Base-by-base conservation (phyloP, 1,140 invertebrate species). In the Drosophila rhopaloa region DNA sequence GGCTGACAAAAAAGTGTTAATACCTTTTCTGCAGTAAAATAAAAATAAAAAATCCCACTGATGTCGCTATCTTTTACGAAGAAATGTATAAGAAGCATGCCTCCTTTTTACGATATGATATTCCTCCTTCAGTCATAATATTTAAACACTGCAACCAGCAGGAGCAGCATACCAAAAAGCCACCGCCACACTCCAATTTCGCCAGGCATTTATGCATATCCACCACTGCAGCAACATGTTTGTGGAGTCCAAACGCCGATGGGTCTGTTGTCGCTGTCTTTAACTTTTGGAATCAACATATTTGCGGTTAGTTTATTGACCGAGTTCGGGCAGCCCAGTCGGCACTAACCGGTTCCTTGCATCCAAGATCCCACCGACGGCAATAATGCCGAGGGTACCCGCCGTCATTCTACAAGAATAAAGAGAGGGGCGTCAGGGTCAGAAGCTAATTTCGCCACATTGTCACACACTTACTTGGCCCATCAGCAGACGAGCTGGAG, bases 251-350 rank as follows among this genome's bases (percentile, higher is more conserved):
- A 63, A 66, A 47, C 32, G 37, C 27, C 24, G 29, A 9, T 19
- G 37, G 10, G 60, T 24, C 61, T 35, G 53, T 11, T 19, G 32
- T 24, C 48, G 62, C 35, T 71, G 65, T 71, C 50, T 70, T 57
- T 19, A 16, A 13, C 35, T 37, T 41, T 71, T 16, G 62, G 71
- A 46, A 72, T 76, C 56, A 55, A 62, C 80, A 83, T 82, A 75
- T 85, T 63, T 79, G 83, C 66, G 76, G 71, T 88, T 82, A 79
- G 82, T 86, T 86, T 86, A 88, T 88, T 79, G 82, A 63, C 82
- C 79, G 66, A 86, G 76, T 81, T 67, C 71, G 47, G 44, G 27
- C 29, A n/a, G 35, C 16, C 13, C 35, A 7, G 40, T n/a, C 13
- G 47, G 48, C 57, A 40, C 10, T 38, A 78, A 62, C 70, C 61